Evolutionary conservation across 2,888 invertebrate species (phyloP), one percentile per base, ranked within the genome.

Genomic region (Pachydiplax longipennis): DNA sequence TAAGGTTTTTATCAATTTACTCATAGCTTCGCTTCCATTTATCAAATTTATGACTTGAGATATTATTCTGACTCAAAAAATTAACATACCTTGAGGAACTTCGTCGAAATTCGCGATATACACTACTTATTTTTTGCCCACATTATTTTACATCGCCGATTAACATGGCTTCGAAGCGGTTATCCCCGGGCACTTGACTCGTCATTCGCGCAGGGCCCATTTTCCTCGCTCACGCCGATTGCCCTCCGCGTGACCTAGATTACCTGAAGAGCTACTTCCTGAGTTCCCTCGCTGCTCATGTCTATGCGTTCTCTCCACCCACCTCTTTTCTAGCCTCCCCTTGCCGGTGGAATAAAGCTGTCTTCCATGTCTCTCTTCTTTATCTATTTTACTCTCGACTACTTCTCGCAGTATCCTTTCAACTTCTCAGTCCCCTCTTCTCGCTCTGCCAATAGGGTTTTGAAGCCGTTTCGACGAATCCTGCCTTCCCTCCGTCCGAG

Each of bases 191-290:
- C 25, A 31, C 82, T 53, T 31, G 80, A 83, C 12, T 48, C 53
- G 25, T 6, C 82, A 13, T 13, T 31, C 53, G 10, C 53, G 15
- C 53, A 44, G 48, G 25, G 48, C 25, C 83, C 35, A 83, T 58
- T 35, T 83, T 83, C 61, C 58, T 35, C 35, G 25, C 58, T 58
- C 83, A 58, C 58, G 10, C 83, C 53, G 58, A 58, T 35, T 31
- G 83, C 83, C 58, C 83, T 48, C 48, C 31, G 35, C 35, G 5
- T 83, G 58, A 83, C 83, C 83, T 61, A 83, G 83, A 83, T 83
- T 61, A 35, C 53, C 58, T 58, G 31, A 5, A 58, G 58, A 35
- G 48, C 83, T 10, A 35, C 58, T 83, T 61, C 31, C 83, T 44
- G 81, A 81, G 8, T 44, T 37, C 44, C 25, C 73, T 37, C 37